Evolutionary conservation across 1,140 invertebrate species (phyloP).

Genomic region (Heliconius hermathena): DNA sequence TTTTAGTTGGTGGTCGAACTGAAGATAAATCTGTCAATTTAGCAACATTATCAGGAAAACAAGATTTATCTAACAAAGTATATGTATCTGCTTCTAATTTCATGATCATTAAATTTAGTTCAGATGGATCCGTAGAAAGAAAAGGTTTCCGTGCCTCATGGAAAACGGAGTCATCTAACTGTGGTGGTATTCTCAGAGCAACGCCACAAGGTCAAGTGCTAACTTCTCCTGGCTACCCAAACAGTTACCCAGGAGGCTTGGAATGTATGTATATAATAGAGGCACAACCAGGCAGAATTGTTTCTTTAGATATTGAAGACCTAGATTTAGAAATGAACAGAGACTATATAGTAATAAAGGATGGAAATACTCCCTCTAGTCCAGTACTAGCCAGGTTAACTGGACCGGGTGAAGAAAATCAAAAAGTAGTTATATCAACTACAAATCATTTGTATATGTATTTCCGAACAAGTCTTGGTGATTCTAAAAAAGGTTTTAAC

Average conservation of each 20-base stretch:
- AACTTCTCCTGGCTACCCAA: slow-evolving; percentile 95
- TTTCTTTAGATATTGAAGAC: slow-evolving; percentile 95
- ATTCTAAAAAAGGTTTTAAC: slow-evolving; percentile 94
- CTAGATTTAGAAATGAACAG: slow-evolving; percentile 92
- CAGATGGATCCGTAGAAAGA: slow-evolving; percentile 95
- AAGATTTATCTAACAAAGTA: slow-evolving; percentile 90
- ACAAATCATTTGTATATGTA: slow-evolving; percentile 95
- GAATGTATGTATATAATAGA: slow-evolving; percentile 97
- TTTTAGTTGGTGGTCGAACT: slow-evolving; percentile 96
- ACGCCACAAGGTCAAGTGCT: slow-evolving; percentile 91
- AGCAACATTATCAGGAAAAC: slow-evolving; percentile 94
- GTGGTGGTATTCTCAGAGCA: slow-evolving; percentile 91
- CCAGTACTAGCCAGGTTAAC: slow-evolving; percentile 91
- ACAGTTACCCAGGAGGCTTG: slow-evolving; percentile 95
- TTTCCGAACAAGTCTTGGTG: slow-evolving; percentile 94
- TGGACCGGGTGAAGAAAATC: slow-evolving; percentile 89
- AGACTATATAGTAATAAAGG: slow-evolving; percentile 94
- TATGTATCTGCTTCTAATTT: slow-evolving; percentile 98
- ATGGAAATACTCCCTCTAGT: slow-evolving; percentile 93
- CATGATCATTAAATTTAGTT: slow-evolving; percentile 98
- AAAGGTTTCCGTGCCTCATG: slow-evolving; percentile 96
- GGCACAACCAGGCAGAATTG: slow-evolving; percentile 92
- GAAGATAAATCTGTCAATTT: slow-evolving; percentile 96
- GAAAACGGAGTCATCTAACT: slow-evolving; percentile 96
- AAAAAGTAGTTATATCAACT: slow-evolving; percentile 94